Conservation (phyloP, 2,888 invertebrate species). For the Kryphioiulus occultus region DNA sequence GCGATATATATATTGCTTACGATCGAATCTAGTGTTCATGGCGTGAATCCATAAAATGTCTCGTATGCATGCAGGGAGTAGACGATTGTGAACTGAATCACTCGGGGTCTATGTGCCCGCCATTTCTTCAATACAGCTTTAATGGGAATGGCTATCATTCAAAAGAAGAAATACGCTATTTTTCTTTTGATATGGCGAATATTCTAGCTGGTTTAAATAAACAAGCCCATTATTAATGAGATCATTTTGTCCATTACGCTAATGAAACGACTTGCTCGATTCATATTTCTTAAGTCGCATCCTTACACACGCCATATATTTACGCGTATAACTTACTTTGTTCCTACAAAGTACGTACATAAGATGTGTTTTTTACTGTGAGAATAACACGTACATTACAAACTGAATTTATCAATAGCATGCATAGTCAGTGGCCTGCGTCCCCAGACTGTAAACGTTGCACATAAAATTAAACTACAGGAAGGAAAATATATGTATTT, state of each 20-base stretch:
- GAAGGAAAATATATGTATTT: no score
- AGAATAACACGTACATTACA: background rate
- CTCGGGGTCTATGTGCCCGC: background rate
- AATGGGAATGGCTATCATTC: background rate
- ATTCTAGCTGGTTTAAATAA: conserved; percentile 44
- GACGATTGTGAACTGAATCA: background rate
- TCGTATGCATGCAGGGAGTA: conserved; percentile 2
- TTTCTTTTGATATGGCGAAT: conserved; percentile 16
- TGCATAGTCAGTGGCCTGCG: no score
- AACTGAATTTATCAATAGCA: background rate
- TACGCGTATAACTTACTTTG: background rate
- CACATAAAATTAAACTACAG: no score
- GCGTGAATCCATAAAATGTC: conserved; percentile 35
- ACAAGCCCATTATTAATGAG: conserved; percentile 46
- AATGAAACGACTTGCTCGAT: conserved; percentile 44
- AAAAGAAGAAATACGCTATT: background rate
- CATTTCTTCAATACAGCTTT: conserved; percentile 3
- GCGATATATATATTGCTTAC: conserved; percentile 33
- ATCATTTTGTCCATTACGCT: conserved; percentile 48
- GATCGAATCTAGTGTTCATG: conserved; percentile 25
- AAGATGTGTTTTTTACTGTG: background rate
- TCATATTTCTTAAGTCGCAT: conserved; percentile 19
- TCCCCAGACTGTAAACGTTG: no score
- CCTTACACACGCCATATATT: background rate
- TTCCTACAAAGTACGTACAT: background rate